A percentile compares a stretch with the other conserved stretches of the same genome.
Evolutionary conservation across 1,140 invertebrate genomes (phyloP).

Genomic region (Anadara kagoshimensis): DNA sequence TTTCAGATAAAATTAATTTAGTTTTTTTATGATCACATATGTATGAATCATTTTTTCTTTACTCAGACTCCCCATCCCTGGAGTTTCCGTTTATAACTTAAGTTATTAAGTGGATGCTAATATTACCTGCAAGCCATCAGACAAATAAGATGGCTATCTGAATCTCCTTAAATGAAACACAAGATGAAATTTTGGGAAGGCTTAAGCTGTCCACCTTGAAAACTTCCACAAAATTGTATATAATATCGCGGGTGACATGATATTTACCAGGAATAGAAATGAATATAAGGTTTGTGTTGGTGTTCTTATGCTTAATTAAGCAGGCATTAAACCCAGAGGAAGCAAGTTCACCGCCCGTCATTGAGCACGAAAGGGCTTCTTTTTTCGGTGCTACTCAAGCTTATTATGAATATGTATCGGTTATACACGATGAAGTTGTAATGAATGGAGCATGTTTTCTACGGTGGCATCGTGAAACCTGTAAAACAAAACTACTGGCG

Average conservation of each 20-base stretch:
- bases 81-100: no score
- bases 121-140: no score
- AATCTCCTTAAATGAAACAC: no score
- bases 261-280: conserved; percentile 23
- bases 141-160: no score
- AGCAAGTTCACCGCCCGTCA: conserved; percentile 39
- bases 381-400: conserved; percentile 25
- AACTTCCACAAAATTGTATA: background rate
- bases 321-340: conserved; percentile 30
- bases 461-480: background rate
- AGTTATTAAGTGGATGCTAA: no score
- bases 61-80: no score
- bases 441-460: background rate
- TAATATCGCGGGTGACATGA: conserved; percentile 14
- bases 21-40: no score
- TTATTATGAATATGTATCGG: conserved; percentile 32
- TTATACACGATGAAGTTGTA: conserved; percentile 16
- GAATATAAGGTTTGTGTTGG: conserved; percentile 35
- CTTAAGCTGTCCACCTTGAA: no score
- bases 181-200: no score
- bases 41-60: no score
- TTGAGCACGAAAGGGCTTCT: conserved; percentile 32
- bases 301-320: conserved; percentile 46
- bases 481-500: conserved; percentile 4
- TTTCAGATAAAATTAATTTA: no score